These are phyloP conservation scores for Ascidia mentula DNA, from an alignment of 23 tunicate genomes.

Conservation along the genomic window DNA sequence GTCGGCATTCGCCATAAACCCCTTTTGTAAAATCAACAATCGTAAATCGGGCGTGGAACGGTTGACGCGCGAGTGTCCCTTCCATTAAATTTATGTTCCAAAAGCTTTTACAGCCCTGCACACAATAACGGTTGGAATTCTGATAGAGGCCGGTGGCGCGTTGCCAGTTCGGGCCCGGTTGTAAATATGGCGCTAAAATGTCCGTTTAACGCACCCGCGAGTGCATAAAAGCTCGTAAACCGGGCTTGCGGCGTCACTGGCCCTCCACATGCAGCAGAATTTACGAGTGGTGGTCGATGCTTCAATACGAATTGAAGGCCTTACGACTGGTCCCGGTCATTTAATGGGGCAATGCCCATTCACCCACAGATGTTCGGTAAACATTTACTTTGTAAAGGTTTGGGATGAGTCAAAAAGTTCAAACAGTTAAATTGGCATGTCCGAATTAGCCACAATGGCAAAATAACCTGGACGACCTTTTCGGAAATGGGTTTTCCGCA, in stretches of 20 bases:
- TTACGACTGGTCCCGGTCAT: not conserved
- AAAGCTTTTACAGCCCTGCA: not conserved
- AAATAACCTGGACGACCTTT: no score
- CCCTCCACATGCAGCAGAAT: not conserved
- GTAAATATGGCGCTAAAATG: not conserved
- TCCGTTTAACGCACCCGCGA: not conserved
- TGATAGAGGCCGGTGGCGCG: no score
- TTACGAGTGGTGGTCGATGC: no score
- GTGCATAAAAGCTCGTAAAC: not conserved
- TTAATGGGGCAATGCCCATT: not conserved
- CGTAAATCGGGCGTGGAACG: not conserved
- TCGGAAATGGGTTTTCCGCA: no score
- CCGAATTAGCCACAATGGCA: no score
- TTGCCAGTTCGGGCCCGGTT: not conserved
- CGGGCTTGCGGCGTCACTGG: not conserved
- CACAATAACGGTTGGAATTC: not conserved
- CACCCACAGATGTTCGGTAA: no score
- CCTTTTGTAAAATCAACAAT: not conserved
- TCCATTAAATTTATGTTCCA: not conserved
- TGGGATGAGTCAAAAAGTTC: no score
- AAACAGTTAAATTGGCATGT: no score
- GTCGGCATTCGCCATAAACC: not conserved
- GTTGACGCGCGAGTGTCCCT: not conserved
- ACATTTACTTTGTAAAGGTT: no score
- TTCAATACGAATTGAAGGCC: not conserved